Conservation (phyloP, 2,888 invertebrate genomes). For the Lymantria monacha region DNA sequence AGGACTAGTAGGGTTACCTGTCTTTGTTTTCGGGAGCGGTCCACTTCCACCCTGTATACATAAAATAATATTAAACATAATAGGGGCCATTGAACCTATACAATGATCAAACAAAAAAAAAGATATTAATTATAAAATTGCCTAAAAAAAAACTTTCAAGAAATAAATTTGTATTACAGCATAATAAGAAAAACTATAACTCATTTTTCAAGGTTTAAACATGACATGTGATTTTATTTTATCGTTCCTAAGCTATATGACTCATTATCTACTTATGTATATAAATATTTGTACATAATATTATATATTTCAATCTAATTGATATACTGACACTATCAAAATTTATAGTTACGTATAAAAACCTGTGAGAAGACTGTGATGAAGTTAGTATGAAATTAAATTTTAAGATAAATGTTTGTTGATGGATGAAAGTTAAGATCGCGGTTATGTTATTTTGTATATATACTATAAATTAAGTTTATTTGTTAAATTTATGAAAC, state of each 20-base stretch:
- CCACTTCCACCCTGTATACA: too few relatives aligned
- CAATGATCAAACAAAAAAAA: too few relatives aligned
- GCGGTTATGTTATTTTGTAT: conserved; percentile 22
- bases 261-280: conserved; percentile 13
- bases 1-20: too few relatives aligned
- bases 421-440: conserved; percentile 33
- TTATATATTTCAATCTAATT: conserved; percentile 31
- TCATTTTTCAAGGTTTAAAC: neutral
- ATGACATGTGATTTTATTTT: conserved; percentile 23
- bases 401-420: conserved; percentile 51
- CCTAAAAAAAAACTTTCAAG: too few relatives aligned
- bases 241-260: conserved; percentile 33
- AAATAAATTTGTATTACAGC: too few relatives aligned
- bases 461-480: conserved; percentile 24
- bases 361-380: conserved; percentile 80
- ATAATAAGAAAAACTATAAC: too few relatives aligned
- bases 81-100: too few relatives aligned
- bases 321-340: conserved; percentile 43
- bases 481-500: conserved; percentile 33
- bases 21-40: too few relatives aligned
- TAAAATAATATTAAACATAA: too few relatives aligned
- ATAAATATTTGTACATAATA: conserved; percentile 34
- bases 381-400: conserved; percentile 65
- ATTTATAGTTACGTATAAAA: conserved; percentile 49
- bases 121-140: too few relatives aligned